Percentiles rank a stretch among this genome's conserved stretches.
phyloP scores from a whole-genome alignment of 2,888 invertebrate species.

The Thelaira solivaga region DNA sequence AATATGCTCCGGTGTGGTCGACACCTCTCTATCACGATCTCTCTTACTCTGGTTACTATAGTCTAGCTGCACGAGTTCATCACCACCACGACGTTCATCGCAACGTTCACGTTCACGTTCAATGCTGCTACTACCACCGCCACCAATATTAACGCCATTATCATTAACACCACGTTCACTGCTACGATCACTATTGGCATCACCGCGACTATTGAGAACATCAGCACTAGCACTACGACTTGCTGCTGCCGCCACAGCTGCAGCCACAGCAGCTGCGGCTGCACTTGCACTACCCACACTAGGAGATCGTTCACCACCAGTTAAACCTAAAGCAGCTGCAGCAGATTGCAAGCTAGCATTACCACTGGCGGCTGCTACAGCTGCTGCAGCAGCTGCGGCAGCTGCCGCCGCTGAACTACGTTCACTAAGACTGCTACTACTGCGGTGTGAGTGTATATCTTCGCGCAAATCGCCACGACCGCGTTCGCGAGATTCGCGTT shows the following conservation, averaged over 20 bases:
- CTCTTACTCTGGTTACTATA: slow-evolving; percentile 75
- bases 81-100: slow-evolving; percentile 77
- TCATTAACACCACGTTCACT: slow-evolving; percentile 62
- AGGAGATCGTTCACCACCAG: slow-evolving; percentile 74
- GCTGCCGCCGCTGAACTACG: slow-evolving; percentile 73
- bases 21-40: slow-evolving; percentile 80
- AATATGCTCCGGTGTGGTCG: slow-evolving; percentile 77
- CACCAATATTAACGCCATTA: slow-evolving; percentile 59
- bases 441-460: slow-evolving; percentile 73
- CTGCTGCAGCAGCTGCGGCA: slow-evolving; percentile 71
- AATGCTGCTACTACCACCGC: slow-evolving; percentile 65
- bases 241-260: slow-evolving; percentile 71
- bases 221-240: slow-evolving; percentile 72
- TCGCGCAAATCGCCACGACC: slow-evolving; percentile 72
- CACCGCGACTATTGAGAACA: slow-evolving; percentile 65
- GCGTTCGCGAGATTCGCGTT: slow-evolving; percentile 73
- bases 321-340: slow-evolving; percentile 71
- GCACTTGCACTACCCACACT: slow-evolving; percentile 74
- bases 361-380: slow-evolving; percentile 69
- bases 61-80: slow-evolving; percentile 77
- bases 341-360: slow-evolving; percentile 71
- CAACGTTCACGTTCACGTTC: slow-evolving; percentile 73
- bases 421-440: slow-evolving; percentile 74
- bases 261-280: slow-evolving; percentile 71
- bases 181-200: slow-evolving; percentile 64